These are phyloP conservation scores for Colinus virginianus DNA, from an alignment of 2,113 vertebrate species.

Conservation along the genomic window DNA sequence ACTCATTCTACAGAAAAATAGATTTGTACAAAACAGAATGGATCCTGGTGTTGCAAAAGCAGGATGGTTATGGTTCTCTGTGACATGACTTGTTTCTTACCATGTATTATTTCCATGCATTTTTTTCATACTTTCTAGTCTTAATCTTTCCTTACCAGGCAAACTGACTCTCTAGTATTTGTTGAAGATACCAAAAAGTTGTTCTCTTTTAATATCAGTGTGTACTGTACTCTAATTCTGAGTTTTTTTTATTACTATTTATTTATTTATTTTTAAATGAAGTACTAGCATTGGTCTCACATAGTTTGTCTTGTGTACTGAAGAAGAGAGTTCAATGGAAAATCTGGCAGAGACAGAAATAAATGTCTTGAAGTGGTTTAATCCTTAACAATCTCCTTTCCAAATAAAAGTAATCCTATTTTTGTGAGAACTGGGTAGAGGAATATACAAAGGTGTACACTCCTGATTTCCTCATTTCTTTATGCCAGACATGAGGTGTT, in stretches of 20 bases:
- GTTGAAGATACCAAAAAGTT: neutral
- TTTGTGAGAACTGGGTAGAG: neutral
- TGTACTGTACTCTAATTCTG: neutral
- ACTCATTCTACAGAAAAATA: neutral
- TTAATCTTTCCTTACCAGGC: neutral
- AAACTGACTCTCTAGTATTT: neutral
- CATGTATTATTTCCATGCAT: neutral
- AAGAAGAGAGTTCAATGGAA: neutral
- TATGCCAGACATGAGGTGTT: neutral
- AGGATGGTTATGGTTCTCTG: neutral
- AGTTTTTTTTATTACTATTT: neutral
- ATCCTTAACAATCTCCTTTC: neutral
- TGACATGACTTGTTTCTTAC: neutral
- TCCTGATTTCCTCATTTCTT: neutral
- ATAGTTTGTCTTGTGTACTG: accelerated
- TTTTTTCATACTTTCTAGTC: neutral
- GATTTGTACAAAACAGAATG: neutral
- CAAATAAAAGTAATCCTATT: neutral
- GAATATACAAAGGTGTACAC: neutral
- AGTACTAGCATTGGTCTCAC: neutral
- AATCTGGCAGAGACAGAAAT: neutral
- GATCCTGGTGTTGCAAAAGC: neutral
- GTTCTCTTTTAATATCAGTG: neutral
- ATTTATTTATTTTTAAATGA: neutral
- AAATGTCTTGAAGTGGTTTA: neutral